phyloP scores from a whole-genome alignment of 2,797 vertebrate species.

The Microctenopoma steveboyesi region DNA sequence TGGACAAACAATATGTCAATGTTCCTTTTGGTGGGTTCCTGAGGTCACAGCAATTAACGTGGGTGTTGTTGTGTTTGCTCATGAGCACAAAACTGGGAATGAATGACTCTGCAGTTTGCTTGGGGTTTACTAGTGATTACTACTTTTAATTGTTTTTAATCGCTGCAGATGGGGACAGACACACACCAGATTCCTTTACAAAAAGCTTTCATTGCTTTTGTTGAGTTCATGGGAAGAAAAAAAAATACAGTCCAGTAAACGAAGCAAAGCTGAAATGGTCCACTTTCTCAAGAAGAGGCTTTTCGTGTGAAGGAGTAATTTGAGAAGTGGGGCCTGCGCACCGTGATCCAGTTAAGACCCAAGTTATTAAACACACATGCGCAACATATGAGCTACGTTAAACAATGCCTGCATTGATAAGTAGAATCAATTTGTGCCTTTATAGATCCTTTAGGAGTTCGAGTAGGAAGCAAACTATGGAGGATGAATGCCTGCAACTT shows the following conservation, averaged over 20 bases:
- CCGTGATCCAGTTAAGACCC: slow-evolving; percentile 65
- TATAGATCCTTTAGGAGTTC: slow-evolving; percentile 77
- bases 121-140: slow-evolving; percentile 68
- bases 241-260: slow-evolving; percentile 22
- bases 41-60: slow-evolving; percentile 84
- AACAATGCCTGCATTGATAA: slow-evolving; percentile 83
- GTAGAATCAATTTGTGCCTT: slow-evolving; percentile 81
- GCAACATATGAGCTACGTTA: slow-evolving; percentile 76
- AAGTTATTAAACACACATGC: slow-evolving; percentile 81
- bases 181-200: slow-evolving; percentile 41
- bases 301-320: slow-evolving; percentile 65
- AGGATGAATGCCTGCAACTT: slow-evolving; percentile 67
- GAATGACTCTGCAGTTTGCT: slow-evolving; percentile 77
- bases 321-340: slow-evolving; percentile 65
- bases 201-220: slow-evolving; percentile 34
- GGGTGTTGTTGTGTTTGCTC: slow-evolving; percentile 80
- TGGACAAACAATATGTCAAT: slow-evolving; percentile 86
- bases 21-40: slow-evolving; percentile 82
- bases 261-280: slow-evolving; percentile 33
- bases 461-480: slow-evolving; percentile 40
- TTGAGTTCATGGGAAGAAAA: slow-evolving; percentile 12
- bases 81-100: slow-evolving; percentile 77
- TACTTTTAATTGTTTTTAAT: slow-evolving; percentile 69
- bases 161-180: slow-evolving; percentile 36
- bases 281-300: slow-evolving; percentile 38